A percentile compares a stretch with the other conserved stretches of the same genome.
Conservation (phyloP, 2,797 vertebrate species). For the Sebastiscus tertius region DNA sequence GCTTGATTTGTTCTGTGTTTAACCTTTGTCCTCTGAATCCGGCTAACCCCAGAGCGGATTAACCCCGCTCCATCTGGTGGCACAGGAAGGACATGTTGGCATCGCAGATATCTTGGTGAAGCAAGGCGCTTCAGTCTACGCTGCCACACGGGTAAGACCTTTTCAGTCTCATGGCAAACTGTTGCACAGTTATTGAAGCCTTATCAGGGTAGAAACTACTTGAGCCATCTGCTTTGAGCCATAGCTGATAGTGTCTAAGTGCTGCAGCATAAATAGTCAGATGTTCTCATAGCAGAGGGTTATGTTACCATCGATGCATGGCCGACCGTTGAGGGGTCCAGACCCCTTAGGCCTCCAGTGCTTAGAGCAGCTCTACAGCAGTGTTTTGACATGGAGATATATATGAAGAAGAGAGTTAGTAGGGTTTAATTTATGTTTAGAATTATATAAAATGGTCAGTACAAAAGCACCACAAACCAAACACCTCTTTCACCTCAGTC, state of each 20-base stretch:
- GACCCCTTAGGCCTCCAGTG: background rate
- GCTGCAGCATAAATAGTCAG: slow-evolving; percentile 32
- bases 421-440: background rate
- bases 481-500: background rate
- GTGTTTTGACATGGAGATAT: background rate
- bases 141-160: slow-evolving; percentile 89
- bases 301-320: slow-evolving; percentile 33
- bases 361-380: background rate
- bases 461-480: background rate
- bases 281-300: slow-evolving; percentile 22
- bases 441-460: background rate
- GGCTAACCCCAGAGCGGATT: slow-evolving; percentile 87
- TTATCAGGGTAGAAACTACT: slow-evolving; percentile 4
- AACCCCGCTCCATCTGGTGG: slow-evolving; percentile 95
- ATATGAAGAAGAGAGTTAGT: background rate
- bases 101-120: slow-evolving; percentile 94
- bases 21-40: slow-evolving; percentile 8
- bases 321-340: background rate
- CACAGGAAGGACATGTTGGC: slow-evolving; percentile 94
- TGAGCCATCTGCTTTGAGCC: background rate
- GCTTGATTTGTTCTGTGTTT: background rate
- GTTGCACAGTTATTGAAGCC: background rate
- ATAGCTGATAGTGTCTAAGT: slow-evolving; percentile 42
- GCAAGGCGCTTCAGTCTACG: slow-evolving; percentile 91
- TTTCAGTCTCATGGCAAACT: background rate